phyloP scores from a whole-genome alignment of 2,888 invertebrate species.

The Aleiodes testaceus region DNA sequence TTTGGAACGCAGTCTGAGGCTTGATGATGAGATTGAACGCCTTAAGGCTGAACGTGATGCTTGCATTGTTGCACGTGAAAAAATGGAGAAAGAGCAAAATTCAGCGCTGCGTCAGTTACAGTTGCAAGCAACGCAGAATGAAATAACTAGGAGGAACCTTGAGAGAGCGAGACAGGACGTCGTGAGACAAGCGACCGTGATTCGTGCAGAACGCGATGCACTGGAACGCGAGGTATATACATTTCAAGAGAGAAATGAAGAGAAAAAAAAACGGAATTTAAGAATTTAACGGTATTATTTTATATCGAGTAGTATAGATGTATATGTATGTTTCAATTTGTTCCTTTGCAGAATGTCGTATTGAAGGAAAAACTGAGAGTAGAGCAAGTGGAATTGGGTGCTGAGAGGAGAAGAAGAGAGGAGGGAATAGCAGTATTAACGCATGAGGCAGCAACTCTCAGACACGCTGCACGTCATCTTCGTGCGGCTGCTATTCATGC shows the following conservation, averaged over 20 bases:
- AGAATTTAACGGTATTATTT: conserved; percentile 30
- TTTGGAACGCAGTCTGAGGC: conserved; percentile 76
- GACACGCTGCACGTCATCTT: conserved; percentile 74
- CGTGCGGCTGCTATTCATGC: conserved; percentile 69
- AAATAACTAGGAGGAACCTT: conserved; percentile 75
- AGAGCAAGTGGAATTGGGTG: conserved; percentile 74
- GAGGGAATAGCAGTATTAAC: conserved; percentile 72
- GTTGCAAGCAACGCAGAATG: conserved; percentile 76
- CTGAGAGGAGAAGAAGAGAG: conserved; percentile 72
- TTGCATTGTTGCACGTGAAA: conserved; percentile 62
- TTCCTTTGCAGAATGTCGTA: conserved; percentile 74
- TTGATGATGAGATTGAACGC: conserved; percentile 74
- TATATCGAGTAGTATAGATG: neutral
- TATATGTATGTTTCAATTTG: conserved; percentile 13
- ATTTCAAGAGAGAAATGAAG: conserved; percentile 2
- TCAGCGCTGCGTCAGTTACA: conserved; percentile 73
- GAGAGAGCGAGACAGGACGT: conserved; percentile 77
- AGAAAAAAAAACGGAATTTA: conserved; percentile 12
- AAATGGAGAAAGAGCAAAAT: conserved; percentile 65
- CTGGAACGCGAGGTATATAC: conserved; percentile 75
- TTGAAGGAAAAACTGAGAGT: conserved; percentile 76
- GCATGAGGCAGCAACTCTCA: conserved; percentile 73
- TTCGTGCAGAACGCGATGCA: conserved; percentile 76
- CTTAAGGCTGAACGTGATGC: conserved; percentile 63
- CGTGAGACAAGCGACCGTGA: conserved; percentile 76